These are phyloP conservation scores for Salminus brasiliensis DNA, from an alignment of 2,113 vertebrate genomes.

Conservation along the genomic window DNA sequence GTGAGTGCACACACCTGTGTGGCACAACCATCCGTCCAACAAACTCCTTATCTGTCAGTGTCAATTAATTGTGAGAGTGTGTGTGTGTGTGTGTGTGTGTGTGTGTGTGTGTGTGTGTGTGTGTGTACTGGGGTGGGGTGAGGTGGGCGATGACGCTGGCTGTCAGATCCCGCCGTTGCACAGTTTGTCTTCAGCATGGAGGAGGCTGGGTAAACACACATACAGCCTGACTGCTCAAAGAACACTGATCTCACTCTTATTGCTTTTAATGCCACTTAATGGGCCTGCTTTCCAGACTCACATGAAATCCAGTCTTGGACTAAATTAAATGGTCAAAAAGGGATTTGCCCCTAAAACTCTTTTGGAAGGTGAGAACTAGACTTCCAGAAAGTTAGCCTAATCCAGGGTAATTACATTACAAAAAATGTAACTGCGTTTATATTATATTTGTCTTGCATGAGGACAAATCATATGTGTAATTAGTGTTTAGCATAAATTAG, in stretches of 20 bases:
- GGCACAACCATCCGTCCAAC: conserved; percentile 45
- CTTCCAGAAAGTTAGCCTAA: not conserved
- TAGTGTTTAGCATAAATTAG: not conserved
- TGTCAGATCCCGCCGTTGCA: conserved; percentile 38
- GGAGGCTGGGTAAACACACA: conserved; percentile 42
- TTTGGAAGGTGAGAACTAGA: not conserved
- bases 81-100: conserved; percentile 2
- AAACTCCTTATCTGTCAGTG: conserved; percentile 50
- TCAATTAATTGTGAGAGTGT: conserved; percentile 48
- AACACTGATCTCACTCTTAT: conserved; percentile 30
- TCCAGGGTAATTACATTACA: too few relatives aligned
- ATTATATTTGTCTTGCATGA: too few relatives aligned
- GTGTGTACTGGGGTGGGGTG: not conserved
- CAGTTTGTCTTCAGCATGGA: conserved; percentile 44
- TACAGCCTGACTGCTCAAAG: not conserved
- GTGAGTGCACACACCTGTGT: conserved; percentile 45
- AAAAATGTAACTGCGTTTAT: not conserved
- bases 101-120: too few relatives aligned
- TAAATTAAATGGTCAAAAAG: conserved; percentile 11
- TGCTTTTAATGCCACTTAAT: conserved; percentile 8
- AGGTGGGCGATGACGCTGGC: conserved; percentile 43
- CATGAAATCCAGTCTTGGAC: not conserved
- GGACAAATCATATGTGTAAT: not conserved
- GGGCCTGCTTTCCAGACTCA: not conserved
- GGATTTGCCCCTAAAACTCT: not conserved